phyloP scores from a whole-genome alignment of 2,113 vertebrate species.

The Taurulus bubalis region DNA sequence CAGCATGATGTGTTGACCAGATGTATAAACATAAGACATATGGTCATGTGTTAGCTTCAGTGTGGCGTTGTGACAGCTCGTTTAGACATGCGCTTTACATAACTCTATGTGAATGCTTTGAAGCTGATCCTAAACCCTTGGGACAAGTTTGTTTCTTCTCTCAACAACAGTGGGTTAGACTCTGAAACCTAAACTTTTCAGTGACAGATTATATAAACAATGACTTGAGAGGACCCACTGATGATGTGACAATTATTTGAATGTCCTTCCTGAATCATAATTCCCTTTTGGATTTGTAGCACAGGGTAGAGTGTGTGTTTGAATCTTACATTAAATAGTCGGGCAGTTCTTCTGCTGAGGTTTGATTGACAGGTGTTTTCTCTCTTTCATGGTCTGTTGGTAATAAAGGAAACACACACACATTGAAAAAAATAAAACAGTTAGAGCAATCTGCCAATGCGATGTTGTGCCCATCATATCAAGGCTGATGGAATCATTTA shows the following conservation, averaged over 20 bases:
- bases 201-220: conserved; percentile 19
- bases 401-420: conserved; percentile 50
- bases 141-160: conserved; percentile 5
- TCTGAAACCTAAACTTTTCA: conserved; percentile 18
- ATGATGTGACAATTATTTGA: background rate
- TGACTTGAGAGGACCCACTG: background rate
- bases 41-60: conserved; percentile 60
- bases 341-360: conserved; percentile 77
- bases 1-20: conserved; percentile 65
- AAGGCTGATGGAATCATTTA: conserved; percentile 62
- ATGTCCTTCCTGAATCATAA: background rate
- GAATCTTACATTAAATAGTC: conserved; percentile 88
- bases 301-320: conserved; percentile 14
- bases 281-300: conserved; percentile 3
- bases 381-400: conserved; percentile 70
- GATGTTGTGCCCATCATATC: conserved; percentile 60
- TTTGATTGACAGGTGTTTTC: conserved; percentile 70
- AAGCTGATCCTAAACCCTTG: conserved; percentile 34
- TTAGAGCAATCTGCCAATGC: conserved; percentile 58
- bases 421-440: background rate
- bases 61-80: conserved; percentile 46
- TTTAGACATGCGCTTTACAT: conserved; percentile 47
- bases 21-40: conserved; percentile 65
- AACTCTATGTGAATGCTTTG: conserved; percentile 41
- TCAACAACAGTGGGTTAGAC: conserved; percentile 12